phyloP scores from a whole-genome alignment of 2,888 invertebrate species.

The Panopea generosa region DNA sequence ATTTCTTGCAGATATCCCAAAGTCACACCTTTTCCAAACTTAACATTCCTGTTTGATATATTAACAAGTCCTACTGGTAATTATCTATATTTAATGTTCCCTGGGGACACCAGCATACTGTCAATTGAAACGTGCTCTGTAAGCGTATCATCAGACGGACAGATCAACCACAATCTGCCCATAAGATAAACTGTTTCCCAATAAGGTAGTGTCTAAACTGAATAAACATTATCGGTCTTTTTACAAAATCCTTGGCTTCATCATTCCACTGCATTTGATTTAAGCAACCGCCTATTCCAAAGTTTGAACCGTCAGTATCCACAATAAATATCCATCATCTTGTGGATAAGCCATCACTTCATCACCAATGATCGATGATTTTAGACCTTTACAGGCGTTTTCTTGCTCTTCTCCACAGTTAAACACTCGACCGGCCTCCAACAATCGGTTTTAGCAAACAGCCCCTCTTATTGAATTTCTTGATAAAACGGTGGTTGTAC shows the following conservation, averaged over 20 bases:
- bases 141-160: not conserved
- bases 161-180: not conserved
- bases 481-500: conserved; percentile 38
- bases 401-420: too few species aligned
- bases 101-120: too few species aligned
- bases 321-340: too few species aligned
- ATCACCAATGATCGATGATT: too few species aligned
- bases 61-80: not conserved
- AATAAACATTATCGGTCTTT: conserved; percentile 41
- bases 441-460: conserved; percentile 24
- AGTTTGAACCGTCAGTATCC: too few species aligned
- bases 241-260: conserved; percentile 12
- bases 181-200: too few species aligned
- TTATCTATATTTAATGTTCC: not conserved
- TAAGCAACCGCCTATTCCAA: too few species aligned
- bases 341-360: too few species aligned
- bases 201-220: conserved; percentile 21
- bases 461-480: conserved; percentile 39
- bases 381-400: too few species aligned
- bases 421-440: conserved; percentile 33
- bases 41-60: not conserved
- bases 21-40: not conserved
- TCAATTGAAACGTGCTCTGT: not conserved
- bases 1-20: not conserved
- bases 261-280: too few species aligned